A percentile compares a stretch with the other conserved stretches of the same genome.
phyloP scores from a whole-genome alignment of 1,140 invertebrate genomes.

The Euwallacea fornicatus region DNA sequence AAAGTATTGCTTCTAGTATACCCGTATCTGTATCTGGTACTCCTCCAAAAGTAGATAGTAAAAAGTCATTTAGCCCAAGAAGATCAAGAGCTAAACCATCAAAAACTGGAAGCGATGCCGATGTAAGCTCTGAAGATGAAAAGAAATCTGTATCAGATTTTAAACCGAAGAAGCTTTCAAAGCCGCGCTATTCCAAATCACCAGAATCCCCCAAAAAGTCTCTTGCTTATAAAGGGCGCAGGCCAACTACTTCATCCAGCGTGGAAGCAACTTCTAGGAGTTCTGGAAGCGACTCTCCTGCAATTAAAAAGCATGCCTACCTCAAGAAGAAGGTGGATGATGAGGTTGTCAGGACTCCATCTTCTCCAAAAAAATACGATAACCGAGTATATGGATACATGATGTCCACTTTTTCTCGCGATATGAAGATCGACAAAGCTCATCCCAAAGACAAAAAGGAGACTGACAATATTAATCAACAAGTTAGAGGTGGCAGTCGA shows the following conservation, averaged over 20 bases:
- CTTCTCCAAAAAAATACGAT: slow-evolving; percentile 41
- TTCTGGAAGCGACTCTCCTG: slow-evolving; percentile 20
- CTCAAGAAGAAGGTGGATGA: slow-evolving; percentile 35
- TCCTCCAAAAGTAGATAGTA: slow-evolving; percentile 32
- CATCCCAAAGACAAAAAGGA: slow-evolving; percentile 44
- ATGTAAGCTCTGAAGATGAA: slow-evolving; percentile 51
- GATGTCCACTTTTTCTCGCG: slow-evolving; percentile 56
- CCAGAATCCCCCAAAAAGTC: not conserved
- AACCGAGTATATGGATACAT: slow-evolving; percentile 53
- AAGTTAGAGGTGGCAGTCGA: slow-evolving; percentile 2
- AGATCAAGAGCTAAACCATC: slow-evolving; percentile 12
- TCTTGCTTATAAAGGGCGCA: not conserved
- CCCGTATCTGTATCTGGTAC: slow-evolving; percentile 46
- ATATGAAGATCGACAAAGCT: slow-evolving; percentile 53
- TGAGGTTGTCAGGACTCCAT: slow-evolving; percentile 6
- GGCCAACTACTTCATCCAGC: not conserved
- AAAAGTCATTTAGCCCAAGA: slow-evolving; percentile 9
- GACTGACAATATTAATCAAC: slow-evolving; percentile 44
- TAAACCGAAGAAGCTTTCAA: slow-evolving; percentile 6
- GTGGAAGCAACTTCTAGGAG: slow-evolving; percentile 5
- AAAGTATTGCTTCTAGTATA: slow-evolving; percentile 42
- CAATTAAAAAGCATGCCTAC: slow-evolving; percentile 36
- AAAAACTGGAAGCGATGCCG: slow-evolving; percentile 45
- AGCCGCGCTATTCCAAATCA: not conserved
- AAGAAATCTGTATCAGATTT: slow-evolving; percentile 25